phyloP scores from a whole-genome alignment of 2,888 invertebrate genomes.

The Archips xylosteana region DNA sequence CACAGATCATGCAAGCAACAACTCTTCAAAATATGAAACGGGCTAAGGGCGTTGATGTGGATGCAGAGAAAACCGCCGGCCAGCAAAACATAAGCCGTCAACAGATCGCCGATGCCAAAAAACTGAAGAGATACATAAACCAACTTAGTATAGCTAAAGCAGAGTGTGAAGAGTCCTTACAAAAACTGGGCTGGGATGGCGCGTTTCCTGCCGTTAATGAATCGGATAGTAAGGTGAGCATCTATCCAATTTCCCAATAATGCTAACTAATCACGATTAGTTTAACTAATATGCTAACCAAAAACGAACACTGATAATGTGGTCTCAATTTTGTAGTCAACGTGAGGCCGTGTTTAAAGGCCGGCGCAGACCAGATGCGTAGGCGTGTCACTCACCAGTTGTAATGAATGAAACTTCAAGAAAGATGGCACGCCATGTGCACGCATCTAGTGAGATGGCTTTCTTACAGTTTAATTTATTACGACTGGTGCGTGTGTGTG shows the following conservation, averaged over 20 bases:
- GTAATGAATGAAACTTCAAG: too few relatives aligned
- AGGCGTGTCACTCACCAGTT: too few relatives aligned
- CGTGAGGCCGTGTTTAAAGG: too few relatives aligned
- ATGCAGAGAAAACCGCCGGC: constrained; percentile 82
- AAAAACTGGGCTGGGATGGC: constrained; percentile 91
- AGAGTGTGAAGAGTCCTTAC: constrained; percentile 92
- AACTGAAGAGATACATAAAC: constrained; percentile 93
- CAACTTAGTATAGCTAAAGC: constrained; percentile 93
- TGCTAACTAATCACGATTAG: too few relatives aligned
- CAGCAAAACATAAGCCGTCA: constrained; percentile 89
- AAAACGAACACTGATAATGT: too few relatives aligned
- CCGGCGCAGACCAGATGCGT: too few relatives aligned
- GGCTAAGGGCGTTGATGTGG: constrained; percentile 91
- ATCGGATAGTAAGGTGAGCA: constrained; percentile 56
- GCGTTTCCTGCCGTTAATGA: constrained; percentile 85
- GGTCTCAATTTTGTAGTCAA: too few relatives aligned
- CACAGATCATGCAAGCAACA: constrained; percentile 97
- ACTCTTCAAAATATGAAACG: constrained; percentile 95
- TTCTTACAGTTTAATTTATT: background rate
- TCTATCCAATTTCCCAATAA: too few relatives aligned
- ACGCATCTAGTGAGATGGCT: background rate
- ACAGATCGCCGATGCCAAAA: constrained; percentile 92
- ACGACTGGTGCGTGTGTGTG: too few relatives aligned
- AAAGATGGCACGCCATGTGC: too few relatives aligned
- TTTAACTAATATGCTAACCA: too few relatives aligned